Evolutionary conservation across 2,888 invertebrate species (phyloP), one percentile per base, ranked within the genome.

Genomic region (Zaprionus lineosus): DNA sequence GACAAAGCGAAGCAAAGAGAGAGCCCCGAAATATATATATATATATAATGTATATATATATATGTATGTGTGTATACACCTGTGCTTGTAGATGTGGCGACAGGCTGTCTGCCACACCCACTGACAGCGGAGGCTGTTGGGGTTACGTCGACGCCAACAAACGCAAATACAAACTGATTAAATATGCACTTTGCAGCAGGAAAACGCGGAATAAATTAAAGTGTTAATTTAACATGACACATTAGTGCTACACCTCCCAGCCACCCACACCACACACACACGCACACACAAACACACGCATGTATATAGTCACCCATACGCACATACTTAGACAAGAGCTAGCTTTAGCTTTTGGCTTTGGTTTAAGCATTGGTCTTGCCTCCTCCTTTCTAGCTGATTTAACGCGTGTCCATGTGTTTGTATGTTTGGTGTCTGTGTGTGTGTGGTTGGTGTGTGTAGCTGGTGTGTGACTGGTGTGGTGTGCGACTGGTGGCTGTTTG

Each of bases 201-300:
- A 69, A 70, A 77, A 83, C 86, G 86, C 86, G 86, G 86, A 86
- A 84, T 84, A 86, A 85, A 84, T 84, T 84, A 84, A 84, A 86
- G 86, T 85, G 84, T 84, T 84, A 84, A 84, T 84, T 84, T 86
- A 81, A 84, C 86, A 84, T 84, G 84, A 84, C 84, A 86, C 86
- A 84, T 84, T 86, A 84, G 84, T 74, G 83, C 62, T 68, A 52
- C 68, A 57, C 69, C 60, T 41, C 60, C 62, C 41, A 40, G 24
- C 43, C 40, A 34, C 16, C 37, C 11, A 14, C 3, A 6, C 28
- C 29, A 14, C 16, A 47, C 19, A 34, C n/a, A 58, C 3, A 43
- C 16, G 40, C 37, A 40, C 50, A 44, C 43, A 43, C 53, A 61
- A 12, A 37, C 36, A 46, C 36, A 47, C 24, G 40, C 51, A 59